Base-by-base conservation (phyloP, 2,888 invertebrate species). In the Drosophila vallismaia region DNA sequence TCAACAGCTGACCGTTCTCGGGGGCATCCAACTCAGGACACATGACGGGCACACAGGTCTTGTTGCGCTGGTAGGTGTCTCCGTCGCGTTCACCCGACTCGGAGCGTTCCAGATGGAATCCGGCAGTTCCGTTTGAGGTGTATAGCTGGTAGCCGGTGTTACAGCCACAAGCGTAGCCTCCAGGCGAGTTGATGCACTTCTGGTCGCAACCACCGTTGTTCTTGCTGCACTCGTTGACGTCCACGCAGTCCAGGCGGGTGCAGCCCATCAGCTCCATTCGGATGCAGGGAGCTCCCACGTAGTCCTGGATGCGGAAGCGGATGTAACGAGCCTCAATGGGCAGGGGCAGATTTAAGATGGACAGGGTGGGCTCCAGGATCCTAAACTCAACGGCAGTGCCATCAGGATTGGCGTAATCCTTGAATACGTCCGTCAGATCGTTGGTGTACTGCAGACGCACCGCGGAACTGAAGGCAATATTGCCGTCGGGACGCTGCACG, bases 41-140 rank as follows among this genome's bases (percentile, higher is more conserved):
- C 96, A 97, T 97, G 2, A 97, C 94, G 0, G 97, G 97, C 9
- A 98, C 98, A 91, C 98, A 99, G 31, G 98, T 97, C 92, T 99
- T 98, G 90, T 98, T 98, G 79, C 95, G 94, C 90, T 97, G 96
- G 90, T 95, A 96, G 1, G 95, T 94, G 89, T 99, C 98, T 0
- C 97, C 97, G 86, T 98, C 97, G 66, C 96, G 93, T 71, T 95
- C 93, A 4, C 99, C 99, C 56, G 94, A 95, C 92, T 99, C 99
- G 0, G 95, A 95, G 58, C 93, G 92, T 82, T 96, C 96, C 55
- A 99, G 94, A 51, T 92, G 88, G 88, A 95, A 97, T 10, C 97
- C 98, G 69, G 98, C 97, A 0, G 98, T 98, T 6, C 98, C 98
- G 88, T 98, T 97, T 10, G 93, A 92, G 3, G 94, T 94, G 91